Evolutionary conservation across 2,797 vertebrate genomes (phyloP), one percentile per base, ranked within the genome.

Genomic region (Anguilla megastoma): DNA sequence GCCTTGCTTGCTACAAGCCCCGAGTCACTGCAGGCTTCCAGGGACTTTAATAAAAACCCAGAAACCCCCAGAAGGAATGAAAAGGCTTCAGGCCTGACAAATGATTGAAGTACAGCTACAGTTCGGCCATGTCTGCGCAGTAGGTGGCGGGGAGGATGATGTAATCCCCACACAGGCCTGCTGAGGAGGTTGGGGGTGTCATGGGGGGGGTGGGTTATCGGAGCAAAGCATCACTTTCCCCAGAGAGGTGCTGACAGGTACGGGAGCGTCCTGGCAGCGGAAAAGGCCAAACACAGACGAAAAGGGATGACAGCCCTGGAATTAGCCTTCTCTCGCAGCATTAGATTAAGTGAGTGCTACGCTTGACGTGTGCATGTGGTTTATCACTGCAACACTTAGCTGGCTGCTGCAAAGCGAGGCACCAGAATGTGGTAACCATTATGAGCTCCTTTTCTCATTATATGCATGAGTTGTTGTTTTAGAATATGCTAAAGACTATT

Each of bases 391-490:
- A 92, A 93, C 93, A 92, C 92, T 92, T 91, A 87, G 91, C 90
- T 89, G 52, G 89, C 88, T 88, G 90, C 92, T 74, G 48, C 41
- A 71, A 85, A 63, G 86, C 71, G 1, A 91, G 94, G 92, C 90
- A 91, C 88, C 14, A 76, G 87, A 95, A 94, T 94, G 91, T 94
- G 93, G 91, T 91, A 94, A 91, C 92, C 93, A 94, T 94, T 94
- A 93, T 87, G 30, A 60, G 86, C 89, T 89, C 88, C 89, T 85
- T 86, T 86, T 41, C 84, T 90, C 90, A 90, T 89, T 86, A 86
- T 87, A 74, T 0, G 12, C 88, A 89, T 89, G 91, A 89, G 91
- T 93, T 92, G 91, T 45, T 27, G 54, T 54, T 48, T 85, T 16
- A 50, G 21, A 85, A 63, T 86, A 85, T 45, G 87, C 18, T 48